Percentiles rank a stretch among this genome's conserved stretches.
phyloP scores from a whole-genome alignment of 2,888 invertebrate genomes.

The Patella pellucida region DNA sequence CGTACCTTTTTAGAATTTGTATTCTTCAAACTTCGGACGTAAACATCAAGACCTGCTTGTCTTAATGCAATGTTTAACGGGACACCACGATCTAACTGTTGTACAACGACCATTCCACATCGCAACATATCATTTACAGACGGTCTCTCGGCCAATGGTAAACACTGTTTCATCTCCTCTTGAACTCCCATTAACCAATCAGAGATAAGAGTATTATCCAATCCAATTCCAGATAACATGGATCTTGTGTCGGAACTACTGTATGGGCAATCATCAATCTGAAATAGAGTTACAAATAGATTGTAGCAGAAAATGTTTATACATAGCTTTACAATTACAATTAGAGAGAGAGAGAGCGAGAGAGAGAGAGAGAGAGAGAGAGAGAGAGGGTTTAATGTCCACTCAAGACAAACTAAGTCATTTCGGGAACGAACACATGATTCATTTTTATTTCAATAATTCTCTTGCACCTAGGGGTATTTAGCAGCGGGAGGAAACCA shows the following conservation, averaged over 20 bases:
- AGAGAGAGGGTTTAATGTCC: no score
- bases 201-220: conserved; percentile 45
- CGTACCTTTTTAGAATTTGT: conserved; percentile 39
- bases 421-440: no score
- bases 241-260: conserved; percentile 49
- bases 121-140: conserved; percentile 24
- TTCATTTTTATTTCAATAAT: no score
- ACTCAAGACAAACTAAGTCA: no score
- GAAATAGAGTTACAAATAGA: conserved; percentile 21
- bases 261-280: conserved; percentile 61
- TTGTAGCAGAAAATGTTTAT: no score
- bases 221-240: conserved; percentile 52
- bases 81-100: conserved; percentile 39
- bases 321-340: no score
- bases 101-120: conserved; percentile 29
- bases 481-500: no score
- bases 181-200: conserved; percentile 56
- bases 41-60: conserved; percentile 41
- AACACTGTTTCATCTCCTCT: conserved; percentile 37
- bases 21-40: conserved; percentile 41
- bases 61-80: conserved; percentile 28
- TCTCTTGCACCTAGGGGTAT: no score
- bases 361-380: no score
- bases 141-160: conserved; percentile 74
- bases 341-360: no score